Base-by-base conservation (phyloP, 2,113 vertebrate genomes). In the Coryphaenoides rupestris region DNA sequence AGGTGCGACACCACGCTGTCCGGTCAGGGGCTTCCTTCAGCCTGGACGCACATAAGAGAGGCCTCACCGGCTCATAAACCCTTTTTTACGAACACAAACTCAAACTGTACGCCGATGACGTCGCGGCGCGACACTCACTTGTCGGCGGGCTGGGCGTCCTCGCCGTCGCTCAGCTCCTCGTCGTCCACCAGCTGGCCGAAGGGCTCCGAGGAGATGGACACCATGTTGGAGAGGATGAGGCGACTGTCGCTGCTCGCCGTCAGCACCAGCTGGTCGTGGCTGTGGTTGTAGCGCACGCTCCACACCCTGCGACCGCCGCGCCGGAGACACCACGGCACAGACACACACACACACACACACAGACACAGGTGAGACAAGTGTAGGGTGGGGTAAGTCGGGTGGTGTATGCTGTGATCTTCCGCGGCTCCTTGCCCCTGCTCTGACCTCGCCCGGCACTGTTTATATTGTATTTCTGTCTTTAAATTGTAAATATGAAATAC, bases 201-300 rank as follows among this genome's bases (percentile, higher is more conserved):
- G 1, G 97, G 97, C 85, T 99, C 97, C 0, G 97, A 99, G 78
- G 97, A 99, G 90, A 99, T 99, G 76, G 97, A 99, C 69, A 97
- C 96, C 96, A 99, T 98, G 77, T 99, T 99, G 85, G 97, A 98
- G 49, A 99, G 93, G 80, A 98, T 96, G 85, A 99, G 94, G 80
- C 96, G 89, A 91, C 97, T 98, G 88, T 99, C 97, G 24, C 97
- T 99, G 92, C 97, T 99, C 83, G 92, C 96, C 0, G 95, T 98
- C 82, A 99, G 87, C 72, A 99, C 90, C 78, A 99, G 88, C 83
- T 99, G 97, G 89, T 99, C 96, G 0, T 99, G 96, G 33, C 96
- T 98, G 84, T 98, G 96, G 89, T 99, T 99, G 79, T 98, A 99
- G 82, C 95, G 91, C 58, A 99, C 94, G 17, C 90, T 98, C 97